phyloP scores from a whole-genome alignment of 2,888 invertebrate species.

The Abscondita cerata region DNA sequence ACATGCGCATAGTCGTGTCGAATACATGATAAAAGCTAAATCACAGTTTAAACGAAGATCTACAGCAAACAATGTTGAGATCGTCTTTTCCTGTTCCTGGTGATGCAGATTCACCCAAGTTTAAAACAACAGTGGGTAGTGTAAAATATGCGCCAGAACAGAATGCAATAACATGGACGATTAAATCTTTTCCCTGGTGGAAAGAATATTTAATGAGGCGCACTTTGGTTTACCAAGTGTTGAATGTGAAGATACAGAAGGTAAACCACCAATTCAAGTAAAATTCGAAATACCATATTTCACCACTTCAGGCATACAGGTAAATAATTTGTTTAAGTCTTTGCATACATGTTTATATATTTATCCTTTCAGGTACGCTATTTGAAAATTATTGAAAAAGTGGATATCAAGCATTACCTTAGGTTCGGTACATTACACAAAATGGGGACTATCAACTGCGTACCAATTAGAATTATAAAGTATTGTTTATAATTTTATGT shows the following conservation, averaged over 20 bases:
- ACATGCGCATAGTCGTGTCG: slow-evolving; percentile 96
- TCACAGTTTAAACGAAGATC: slow-evolving; percentile 97
- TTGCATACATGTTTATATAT: background rate
- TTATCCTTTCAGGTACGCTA: slow-evolving; percentile 72
- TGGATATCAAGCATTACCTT: slow-evolving; percentile 97
- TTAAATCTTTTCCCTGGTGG: slow-evolving; percentile 97
- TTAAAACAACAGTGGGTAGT: slow-evolving; percentile 96
- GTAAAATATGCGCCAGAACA: slow-evolving; percentile 98
- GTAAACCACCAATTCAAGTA: slow-evolving; percentile 97
- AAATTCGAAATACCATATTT: slow-evolving; percentile 99
- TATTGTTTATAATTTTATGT: background rate
- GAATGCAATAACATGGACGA: slow-evolving; percentile 96
- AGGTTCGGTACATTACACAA: slow-evolving; percentile 99
- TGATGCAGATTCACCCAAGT: slow-evolving; percentile 98
- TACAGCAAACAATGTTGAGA: slow-evolving; percentile 98
- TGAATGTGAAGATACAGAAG: slow-evolving; percentile 91
- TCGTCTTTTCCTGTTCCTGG: slow-evolving; percentile 94
- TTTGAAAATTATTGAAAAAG: slow-evolving; percentile 98
- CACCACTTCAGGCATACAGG: slow-evolving; percentile 98
- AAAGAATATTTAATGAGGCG: slow-evolving; percentile 97
- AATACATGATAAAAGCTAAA: slow-evolving; percentile 99
- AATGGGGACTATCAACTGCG: slow-evolving; percentile 98
- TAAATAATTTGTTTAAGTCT: slow-evolving; percentile 51
- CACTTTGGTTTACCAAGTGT: slow-evolving; percentile 98
- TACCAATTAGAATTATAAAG: slow-evolving; percentile 72